These are phyloP conservation scores for Microtus richardsoni DNA, from an alignment of 2,113 vertebrate species.

Conservation along the genomic window DNA sequence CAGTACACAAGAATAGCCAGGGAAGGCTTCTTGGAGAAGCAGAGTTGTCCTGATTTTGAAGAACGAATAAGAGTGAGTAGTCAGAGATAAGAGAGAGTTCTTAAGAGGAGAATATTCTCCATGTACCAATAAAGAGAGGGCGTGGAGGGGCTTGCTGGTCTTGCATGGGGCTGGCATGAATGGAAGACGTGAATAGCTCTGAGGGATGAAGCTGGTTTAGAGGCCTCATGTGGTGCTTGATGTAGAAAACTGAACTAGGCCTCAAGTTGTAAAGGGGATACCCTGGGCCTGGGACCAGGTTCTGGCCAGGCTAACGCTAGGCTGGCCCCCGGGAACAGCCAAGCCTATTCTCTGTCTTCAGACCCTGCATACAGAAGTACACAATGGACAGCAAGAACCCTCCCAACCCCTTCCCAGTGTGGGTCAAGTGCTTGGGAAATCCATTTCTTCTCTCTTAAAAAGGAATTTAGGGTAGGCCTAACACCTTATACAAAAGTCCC, in stretches of 20 bases:
- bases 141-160: background rate
- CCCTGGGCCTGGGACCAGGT: background rate
- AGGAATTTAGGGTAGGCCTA: slow-evolving; percentile 47
- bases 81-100: background rate
- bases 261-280: slow-evolving; percentile 35
- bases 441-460: slow-evolving; percentile 49
- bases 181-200: background rate
- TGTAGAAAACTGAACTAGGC: slow-evolving; percentile 17
- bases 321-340: background rate
- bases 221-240: background rate
- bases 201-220: background rate
- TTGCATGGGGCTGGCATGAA: slow-evolving; percentile 6
- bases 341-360: slow-evolving; percentile 7
- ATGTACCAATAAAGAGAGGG: background rate
- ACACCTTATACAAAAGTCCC: slow-evolving; percentile 7
- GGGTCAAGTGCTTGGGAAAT: slow-evolving; percentile 37
- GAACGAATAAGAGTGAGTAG: background rate
- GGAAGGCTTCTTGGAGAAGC: slow-evolving; percentile 39
- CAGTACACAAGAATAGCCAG: background rate
- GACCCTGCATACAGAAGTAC: background rate
- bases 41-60: background rate
- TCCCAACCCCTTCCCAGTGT: background rate
- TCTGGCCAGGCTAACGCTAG: background rate
- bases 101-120: slow-evolving; percentile 4
- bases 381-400: slow-evolving; percentile 15